Evolutionary conservation across 2,888 invertebrate genomes (phyloP).

Genomic region (Seladonia tumulorum): DNA sequence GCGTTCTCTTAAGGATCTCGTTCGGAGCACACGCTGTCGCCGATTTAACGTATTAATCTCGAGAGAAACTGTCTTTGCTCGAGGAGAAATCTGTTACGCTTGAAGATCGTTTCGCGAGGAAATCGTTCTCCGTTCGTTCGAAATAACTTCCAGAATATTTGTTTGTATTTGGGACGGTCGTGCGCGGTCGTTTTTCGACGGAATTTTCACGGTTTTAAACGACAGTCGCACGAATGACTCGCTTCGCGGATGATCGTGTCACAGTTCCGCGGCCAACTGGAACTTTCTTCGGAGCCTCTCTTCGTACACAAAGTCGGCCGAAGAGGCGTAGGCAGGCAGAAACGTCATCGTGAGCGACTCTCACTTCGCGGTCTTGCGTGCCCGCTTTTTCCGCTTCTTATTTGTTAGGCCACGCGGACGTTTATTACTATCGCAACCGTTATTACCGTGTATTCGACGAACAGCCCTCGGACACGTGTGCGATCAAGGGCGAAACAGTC

Average conservation of each 20-base stretch:
- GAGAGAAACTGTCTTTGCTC: not conserved
- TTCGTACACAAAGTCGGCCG: conserved; percentile 56
- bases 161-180: not conserved
- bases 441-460: too few species aligned
- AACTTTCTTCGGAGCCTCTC: conserved; percentile 73
- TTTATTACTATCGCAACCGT: not conserved
- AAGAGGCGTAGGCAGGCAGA: conserved; percentile 70
- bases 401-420: not conserved
- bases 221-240: conserved; percentile 6
- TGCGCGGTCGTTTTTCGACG: too few species aligned
- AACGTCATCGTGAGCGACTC: conserved; percentile 73
- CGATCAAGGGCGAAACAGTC: not conserved
- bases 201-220: not conserved
- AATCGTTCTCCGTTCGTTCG: not conserved
- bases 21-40: not conserved
- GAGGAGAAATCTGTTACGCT: not conserved
- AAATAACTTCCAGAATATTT: not conserved
- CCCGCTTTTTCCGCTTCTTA: conserved; percentile 30
- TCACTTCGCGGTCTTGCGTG: conserved; percentile 64
- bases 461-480: not conserved
- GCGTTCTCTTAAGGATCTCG: not conserved
- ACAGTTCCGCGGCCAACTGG: conserved; percentile 67
- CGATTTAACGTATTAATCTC: conserved; percentile 10
- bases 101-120: not conserved
- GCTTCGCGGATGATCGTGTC: conserved; percentile 53